Base-by-base conservation (phyloP, 2,113 vertebrate species). In the Neolamprologus sp. region DNA sequence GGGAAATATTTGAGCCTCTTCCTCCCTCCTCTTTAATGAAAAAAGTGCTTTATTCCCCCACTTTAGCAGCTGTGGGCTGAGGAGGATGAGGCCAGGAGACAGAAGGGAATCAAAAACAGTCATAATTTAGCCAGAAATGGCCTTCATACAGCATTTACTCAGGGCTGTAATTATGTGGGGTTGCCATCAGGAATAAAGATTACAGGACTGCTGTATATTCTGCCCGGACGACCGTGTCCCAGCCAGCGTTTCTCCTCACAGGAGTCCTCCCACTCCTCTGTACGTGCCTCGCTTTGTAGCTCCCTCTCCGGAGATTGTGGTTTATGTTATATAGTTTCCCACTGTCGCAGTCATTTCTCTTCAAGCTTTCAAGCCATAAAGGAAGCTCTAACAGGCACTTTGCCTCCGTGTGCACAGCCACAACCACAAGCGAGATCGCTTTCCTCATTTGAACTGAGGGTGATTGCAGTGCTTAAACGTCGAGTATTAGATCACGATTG, bases 1-100 rank as follows among this genome's bases (percentile, higher is more conserved):
- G 90, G 95, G 88, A 92, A 93, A 91, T 94, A 94, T 95, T 94
- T 95, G 84, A 94, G 93, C 94, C 88, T 91, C 84, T 93, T 93
- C 93, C 81, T 92, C 85, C 40, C 16, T 47, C 86, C 80, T 31
- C 83, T 94, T 92, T 92, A 91, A 95, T 91, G 85, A 93, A 91
- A 81, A 94, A 91, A 92, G 26, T 12, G 63, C 54, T 51, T 60
- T 16, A 79, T 91, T 86, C 86, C 78, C 51, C 73, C 21, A 88
- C 80, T 89, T 89, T 83, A 92, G 81, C 91, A 94, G 94, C 91
- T 94, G 90, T 91, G 81, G 84, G 82, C 45, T n/a, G 16, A 87
- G 71, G 63, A 60, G 65, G 68, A 92, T 84, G 87, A 87, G 55
- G 87, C 88, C 85, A 88, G 81, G 82, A 92, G 93, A 88, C 85